phyloP scores from a whole-genome alignment of 2,797 vertebrate genomes.

The Rhinatrema bivittatum region DNA sequence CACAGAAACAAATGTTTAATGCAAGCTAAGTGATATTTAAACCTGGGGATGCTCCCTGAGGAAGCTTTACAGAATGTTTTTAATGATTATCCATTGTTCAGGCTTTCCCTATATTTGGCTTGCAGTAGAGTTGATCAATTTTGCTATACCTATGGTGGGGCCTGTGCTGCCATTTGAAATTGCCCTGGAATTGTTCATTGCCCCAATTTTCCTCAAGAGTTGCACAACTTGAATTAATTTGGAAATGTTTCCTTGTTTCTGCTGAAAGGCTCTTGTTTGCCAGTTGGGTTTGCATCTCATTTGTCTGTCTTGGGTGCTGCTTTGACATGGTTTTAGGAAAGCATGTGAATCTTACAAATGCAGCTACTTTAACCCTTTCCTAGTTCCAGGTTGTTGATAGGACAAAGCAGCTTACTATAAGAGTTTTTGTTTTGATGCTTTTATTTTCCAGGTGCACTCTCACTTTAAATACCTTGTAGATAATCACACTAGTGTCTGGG shows the following conservation, averaged over 20 bases:
- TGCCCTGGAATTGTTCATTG: no score
- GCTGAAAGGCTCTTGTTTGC: background rate
- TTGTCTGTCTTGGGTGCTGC: background rate
- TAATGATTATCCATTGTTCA: background rate
- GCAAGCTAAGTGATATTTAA: no score
- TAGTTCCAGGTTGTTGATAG: background rate
- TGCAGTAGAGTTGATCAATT: background rate
- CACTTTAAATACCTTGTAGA: conserved; percentile 84
- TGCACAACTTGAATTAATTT: no score
- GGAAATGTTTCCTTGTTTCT: accelerated
- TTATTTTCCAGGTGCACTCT: conserved; percentile 73
- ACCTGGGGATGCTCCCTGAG: background rate
- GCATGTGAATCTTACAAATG: background rate
- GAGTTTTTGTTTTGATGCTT: background rate
- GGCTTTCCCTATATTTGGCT: background rate
- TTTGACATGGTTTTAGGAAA: background rate
- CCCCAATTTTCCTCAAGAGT: no score
- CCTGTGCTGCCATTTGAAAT: background rate
- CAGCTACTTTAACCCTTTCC: background rate
- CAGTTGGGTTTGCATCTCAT: background rate
- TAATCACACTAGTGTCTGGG: conserved; percentile 87
- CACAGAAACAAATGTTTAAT: no score
- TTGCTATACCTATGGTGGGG: background rate
- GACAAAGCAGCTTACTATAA: no score
- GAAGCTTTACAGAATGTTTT: background rate